Percentiles rank a stretch among this genome's conserved stretches.
Evolutionary conservation across 2,797 vertebrate species (phyloP).

Genomic region (Neomorphus geoffroyi): DNA sequence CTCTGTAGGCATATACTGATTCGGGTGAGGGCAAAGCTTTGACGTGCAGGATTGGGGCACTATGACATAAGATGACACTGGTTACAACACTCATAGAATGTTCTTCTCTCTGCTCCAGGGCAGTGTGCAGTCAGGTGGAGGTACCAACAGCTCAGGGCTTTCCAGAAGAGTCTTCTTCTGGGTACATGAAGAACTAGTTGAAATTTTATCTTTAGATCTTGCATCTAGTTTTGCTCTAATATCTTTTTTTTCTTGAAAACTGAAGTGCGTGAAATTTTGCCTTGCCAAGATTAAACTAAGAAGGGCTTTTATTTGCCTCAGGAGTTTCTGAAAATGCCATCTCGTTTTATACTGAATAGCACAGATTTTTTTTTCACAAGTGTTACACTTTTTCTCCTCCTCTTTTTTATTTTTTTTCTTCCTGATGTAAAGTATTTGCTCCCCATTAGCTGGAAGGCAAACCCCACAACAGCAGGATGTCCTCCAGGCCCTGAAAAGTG

Average conservation of each 20-base stretch:
- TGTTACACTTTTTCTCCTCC: background rate
- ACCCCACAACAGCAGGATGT: background rate
- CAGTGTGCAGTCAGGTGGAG: background rate
- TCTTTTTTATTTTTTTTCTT: background rate
- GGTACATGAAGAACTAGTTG: background rate
- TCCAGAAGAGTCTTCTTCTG: background rate
- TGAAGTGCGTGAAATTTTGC: background rate
- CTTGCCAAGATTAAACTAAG: background rate
- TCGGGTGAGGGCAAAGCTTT: background rate
- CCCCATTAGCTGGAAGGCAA: background rate
- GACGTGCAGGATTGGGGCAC: background rate
- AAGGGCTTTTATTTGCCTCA: background rate
- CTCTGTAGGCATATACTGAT: background rate
- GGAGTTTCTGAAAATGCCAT: background rate
- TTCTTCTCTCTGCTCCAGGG: background rate
- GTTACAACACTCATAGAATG: background rate
- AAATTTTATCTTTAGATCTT: slow-evolving; percentile 1
- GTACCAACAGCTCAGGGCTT: background rate
- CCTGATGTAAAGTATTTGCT: background rate
- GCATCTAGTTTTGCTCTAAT: background rate
- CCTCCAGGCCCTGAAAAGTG: background rate
- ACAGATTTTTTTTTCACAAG: background rate
- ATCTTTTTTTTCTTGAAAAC: background rate
- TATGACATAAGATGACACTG: background rate
- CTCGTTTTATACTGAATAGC: background rate